A percentile compares a stretch with the other conserved stretches of the same genome.
Evolutionary conservation across 2,797 vertebrate genomes (phyloP).

Genomic region (Gambelia wislizenii): DNA sequence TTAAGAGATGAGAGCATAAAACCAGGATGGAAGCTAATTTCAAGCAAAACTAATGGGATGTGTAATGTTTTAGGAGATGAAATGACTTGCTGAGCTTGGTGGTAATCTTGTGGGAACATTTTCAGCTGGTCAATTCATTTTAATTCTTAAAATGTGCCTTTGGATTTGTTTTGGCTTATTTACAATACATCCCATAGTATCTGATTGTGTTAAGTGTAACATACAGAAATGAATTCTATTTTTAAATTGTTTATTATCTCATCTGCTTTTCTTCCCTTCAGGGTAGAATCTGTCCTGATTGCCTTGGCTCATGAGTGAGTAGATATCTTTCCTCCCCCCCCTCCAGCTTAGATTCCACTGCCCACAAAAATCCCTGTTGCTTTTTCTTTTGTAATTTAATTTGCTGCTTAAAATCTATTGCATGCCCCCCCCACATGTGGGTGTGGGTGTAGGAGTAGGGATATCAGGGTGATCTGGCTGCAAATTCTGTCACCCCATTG

Average conservation of each 20-base stretch:
- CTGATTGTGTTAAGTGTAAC: slow-evolving; percentile 30
- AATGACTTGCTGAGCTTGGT: neutral
- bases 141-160: slow-evolving; percentile 55
- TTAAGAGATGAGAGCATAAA: slow-evolving; percentile 52
- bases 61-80: slow-evolving; percentile 57
- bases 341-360: neutral
- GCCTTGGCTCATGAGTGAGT: neutral
- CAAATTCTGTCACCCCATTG: no score
- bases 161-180: slow-evolving; percentile 42
- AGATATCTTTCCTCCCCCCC: neutral
- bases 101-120: slow-evolving; percentile 42
- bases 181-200: slow-evolving; percentile 26
- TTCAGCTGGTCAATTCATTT: slow-evolving; percentile 35
- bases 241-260: neutral
- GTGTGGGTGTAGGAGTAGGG: no score
- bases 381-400: slow-evolving; percentile 19
- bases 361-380: neutral
- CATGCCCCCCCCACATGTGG: no score
- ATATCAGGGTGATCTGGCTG: no score
- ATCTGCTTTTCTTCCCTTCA: neutral
- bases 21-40: slow-evolving; percentile 52
- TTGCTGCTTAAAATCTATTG: neutral
- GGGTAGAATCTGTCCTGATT: slow-evolving; percentile 14
- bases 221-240: slow-evolving; percentile 12
- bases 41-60: slow-evolving; percentile 61